Conservation (phyloP, 2,113 vertebrate genomes). For the Agelaius phoeniceus region DNA sequence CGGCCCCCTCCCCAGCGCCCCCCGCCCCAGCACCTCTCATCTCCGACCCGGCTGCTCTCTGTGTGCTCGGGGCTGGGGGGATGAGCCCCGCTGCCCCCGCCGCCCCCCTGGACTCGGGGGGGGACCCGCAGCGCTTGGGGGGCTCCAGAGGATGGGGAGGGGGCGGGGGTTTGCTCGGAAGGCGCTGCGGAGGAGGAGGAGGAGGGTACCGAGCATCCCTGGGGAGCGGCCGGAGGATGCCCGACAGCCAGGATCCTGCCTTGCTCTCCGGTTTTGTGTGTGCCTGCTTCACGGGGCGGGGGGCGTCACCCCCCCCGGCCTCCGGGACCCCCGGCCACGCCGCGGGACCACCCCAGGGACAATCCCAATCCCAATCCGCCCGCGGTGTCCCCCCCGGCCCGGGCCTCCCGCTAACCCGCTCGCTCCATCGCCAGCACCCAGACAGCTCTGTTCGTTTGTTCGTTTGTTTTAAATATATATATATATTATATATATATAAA, state of each 20-base stretch:
- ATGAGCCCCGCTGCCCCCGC: not conserved
- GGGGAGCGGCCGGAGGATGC: not conserved
- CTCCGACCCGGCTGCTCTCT: constrained; percentile 36
- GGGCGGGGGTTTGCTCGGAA: not conserved
- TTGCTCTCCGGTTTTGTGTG: not conserved
- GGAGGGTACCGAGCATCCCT: not conserved
- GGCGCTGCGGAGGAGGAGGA: not conserved
- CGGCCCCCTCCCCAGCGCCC: not conserved
- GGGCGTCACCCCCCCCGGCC: not conserved
- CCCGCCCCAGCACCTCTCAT: constrained; percentile 15
- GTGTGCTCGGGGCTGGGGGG: constrained; percentile 24
- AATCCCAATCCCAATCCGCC: not conserved
- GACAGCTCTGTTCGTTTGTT: constrained; percentile 1
- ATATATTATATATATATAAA: constrained; percentile 25
- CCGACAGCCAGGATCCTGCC: not conserved
- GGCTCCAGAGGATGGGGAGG: not conserved
- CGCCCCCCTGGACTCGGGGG: not conserved
- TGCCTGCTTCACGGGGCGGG: not conserved
- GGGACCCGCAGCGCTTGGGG: not conserved
- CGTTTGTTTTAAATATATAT: constrained; percentile 27
- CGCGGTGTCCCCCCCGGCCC: not conserved
- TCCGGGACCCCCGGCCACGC: not conserved
- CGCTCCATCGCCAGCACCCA: constrained; percentile 8
- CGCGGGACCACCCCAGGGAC: not conserved
- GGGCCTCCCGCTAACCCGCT: not conserved